Percentiles rank a stretch among this genome's conserved stretches.
These are phyloP conservation scores for Rugalucina vietnamica DNA, from an alignment of 2,888 invertebrate genomes.

Conservation along the genomic window DNA sequence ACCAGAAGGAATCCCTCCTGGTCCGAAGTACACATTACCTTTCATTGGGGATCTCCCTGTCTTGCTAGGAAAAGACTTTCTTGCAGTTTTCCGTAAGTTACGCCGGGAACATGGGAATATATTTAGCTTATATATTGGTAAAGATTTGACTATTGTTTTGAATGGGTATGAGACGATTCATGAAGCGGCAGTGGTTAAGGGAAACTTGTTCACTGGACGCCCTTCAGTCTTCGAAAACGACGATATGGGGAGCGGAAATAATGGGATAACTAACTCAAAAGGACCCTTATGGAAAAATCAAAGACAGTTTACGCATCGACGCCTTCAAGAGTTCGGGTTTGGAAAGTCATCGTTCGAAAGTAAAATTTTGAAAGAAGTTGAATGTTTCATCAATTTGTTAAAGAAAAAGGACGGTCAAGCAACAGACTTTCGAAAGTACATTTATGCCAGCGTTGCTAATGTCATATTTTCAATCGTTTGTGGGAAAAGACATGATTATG, in stretches of 20 bases:
- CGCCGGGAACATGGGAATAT: constrained; percentile 12
- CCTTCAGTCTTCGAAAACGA: background rate
- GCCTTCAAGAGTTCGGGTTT: constrained; percentile 46
- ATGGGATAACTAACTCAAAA: constrained; percentile 18
- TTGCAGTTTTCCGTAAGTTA: background rate
- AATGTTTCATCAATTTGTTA: constrained; percentile 38
- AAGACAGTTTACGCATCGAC: constrained; percentile 43
- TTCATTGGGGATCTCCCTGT: constrained; percentile 27
- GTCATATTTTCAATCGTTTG: constrained; percentile 51
- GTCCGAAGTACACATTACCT: constrained; percentile 19
- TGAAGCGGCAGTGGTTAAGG: background rate
- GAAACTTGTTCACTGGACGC: background rate
- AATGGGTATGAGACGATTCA: background rate
- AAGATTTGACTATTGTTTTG: background rate
- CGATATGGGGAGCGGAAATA: background rate
- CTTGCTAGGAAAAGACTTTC: constrained; percentile 16
- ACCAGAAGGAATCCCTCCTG: constrained; percentile 34
- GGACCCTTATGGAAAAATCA: constrained; percentile 58
- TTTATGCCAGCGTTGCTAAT: constrained; percentile 47
- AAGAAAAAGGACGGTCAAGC: background rate
- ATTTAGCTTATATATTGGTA: constrained; percentile 14
- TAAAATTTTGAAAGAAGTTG: constrained; percentile 50
- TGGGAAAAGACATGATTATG: constrained; percentile 45
- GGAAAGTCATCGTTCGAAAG: constrained; percentile 50
- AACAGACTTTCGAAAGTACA: constrained; percentile 21